A percentile compares a stretch with the other conserved stretches of the same genome.
Evolutionary conservation across 1,140 invertebrate genomes (phyloP).

Genomic region (Drosophila navojoa): DNA sequence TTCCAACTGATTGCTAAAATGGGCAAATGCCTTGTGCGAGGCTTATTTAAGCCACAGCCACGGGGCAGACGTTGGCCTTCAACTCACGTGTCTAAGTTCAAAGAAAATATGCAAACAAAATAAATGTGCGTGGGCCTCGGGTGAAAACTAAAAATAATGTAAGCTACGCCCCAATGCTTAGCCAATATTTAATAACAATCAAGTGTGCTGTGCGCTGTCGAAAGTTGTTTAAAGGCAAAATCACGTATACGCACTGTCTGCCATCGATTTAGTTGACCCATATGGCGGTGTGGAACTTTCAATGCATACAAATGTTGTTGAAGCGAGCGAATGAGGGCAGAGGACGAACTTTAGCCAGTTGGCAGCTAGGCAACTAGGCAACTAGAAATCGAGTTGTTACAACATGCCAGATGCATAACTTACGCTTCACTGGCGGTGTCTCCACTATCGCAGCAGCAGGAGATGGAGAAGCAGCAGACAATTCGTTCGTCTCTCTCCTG

Average conservation of each 20-base stretch:
- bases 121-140: neutral
- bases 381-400: constrained; percentile 22
- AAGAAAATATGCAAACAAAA: neutral
- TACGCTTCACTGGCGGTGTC: constrained; percentile 46
- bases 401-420: constrained; percentile 51
- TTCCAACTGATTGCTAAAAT: neutral
- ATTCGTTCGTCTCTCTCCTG: constrained; percentile 11
- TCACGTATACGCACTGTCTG: constrained; percentile 53
- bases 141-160: neutral
- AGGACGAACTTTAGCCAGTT: constrained; percentile 42
- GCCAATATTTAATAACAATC: constrained; percentile 20
- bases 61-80: neutral
- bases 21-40: neutral
- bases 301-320: constrained; percentile 45
- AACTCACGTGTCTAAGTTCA: neutral
- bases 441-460: constrained; percentile 8
- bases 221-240: constrained; percentile 33
- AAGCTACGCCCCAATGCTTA: too few species aligned
- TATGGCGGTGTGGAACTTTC: constrained; percentile 32
- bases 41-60: neutral
- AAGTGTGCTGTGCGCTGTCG: neutral
- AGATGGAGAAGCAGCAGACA: neutral
- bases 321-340: neutral
- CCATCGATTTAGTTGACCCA: constrained; percentile 50
- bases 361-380: constrained; percentile 30